Percentiles rank a stretch among this genome's conserved stretches.
Conservation (phyloP, 2,797 vertebrate species). For the Cirrhinus molitorella region DNA sequence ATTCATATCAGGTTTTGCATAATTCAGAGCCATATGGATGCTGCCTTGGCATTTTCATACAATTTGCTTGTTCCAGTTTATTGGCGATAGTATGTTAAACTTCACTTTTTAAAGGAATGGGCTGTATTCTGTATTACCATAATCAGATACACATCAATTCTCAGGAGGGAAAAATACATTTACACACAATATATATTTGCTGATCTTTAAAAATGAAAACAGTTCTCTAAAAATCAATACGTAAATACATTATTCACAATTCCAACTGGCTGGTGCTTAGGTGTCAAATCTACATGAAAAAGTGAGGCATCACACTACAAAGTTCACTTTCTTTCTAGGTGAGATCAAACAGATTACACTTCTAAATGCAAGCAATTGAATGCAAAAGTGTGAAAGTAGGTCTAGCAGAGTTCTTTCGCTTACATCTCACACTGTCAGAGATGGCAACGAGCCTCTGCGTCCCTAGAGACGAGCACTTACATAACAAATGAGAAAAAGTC, state of each 20-base stretch:
- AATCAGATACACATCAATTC: slow-evolving; percentile 39
- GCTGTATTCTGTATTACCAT: slow-evolving; percentile 52
- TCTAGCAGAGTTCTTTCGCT: neutral
- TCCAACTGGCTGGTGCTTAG: slow-evolving; percentile 53
- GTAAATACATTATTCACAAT: slow-evolving; percentile 68
- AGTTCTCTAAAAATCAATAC: slow-evolving; percentile 67
- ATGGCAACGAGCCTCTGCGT: neutral
- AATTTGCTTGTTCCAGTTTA: slow-evolving; percentile 64
- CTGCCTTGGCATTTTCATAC: slow-evolving; percentile 49
- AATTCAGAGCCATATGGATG: slow-evolving; percentile 30
- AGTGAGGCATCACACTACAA: slow-evolving; percentile 1
- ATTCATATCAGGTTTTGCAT: slow-evolving; percentile 21
- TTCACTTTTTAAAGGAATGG: slow-evolving; percentile 10
- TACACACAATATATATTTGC: slow-evolving; percentile 32
- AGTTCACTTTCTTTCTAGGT: neutral
- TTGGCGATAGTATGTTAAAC: slow-evolving; percentile 61
- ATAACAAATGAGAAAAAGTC: slow-evolving; percentile 32
- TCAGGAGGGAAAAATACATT: slow-evolving; percentile 27
- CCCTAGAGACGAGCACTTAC: slow-evolving; percentile 28
- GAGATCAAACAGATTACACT: neutral
- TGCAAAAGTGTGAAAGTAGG: slow-evolving; percentile 23
- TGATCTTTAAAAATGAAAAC: slow-evolving; percentile 58
- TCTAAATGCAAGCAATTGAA: slow-evolving; percentile 12
- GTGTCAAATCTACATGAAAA: slow-evolving; percentile 44
- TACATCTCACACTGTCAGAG: neutral